Conservation (phyloP, 23 tunicate genomes). For the Aplidium turbinatum region DNA sequence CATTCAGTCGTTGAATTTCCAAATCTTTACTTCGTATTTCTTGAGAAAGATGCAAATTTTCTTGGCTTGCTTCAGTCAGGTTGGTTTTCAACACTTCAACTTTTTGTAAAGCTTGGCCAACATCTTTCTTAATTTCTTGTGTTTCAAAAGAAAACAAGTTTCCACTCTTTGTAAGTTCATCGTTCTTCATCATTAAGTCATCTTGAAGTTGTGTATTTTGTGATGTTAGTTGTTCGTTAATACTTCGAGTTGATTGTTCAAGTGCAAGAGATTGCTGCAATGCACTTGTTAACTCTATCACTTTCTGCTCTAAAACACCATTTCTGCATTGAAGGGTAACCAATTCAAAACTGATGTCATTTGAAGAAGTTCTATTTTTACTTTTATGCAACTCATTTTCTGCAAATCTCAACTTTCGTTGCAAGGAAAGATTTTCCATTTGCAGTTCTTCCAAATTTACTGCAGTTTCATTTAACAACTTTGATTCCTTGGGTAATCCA, state of each 20-base stretch:
- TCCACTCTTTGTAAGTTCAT: constrained; percentile 60
- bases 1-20: constrained; percentile 61
- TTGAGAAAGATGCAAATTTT: constrained; percentile 26
- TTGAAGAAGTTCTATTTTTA: constrained; percentile 6
- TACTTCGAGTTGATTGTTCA: constrained; percentile 12
- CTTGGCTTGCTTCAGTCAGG: constrained; percentile 39
- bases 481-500: background rate
- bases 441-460: constrained; percentile 1
- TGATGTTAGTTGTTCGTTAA: constrained; percentile 12
- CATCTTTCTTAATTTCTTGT: constrained; percentile 52
- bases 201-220: constrained; percentile 42
- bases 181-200: constrained; percentile 42
- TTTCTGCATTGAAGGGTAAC: constrained; percentile 75
- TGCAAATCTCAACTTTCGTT: constrained; percentile 40
- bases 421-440: constrained; percentile 27
- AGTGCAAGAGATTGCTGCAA: constrained; percentile 34
- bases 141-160: constrained; percentile 67
- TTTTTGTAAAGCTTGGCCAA: constrained; percentile 60
- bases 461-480: too few species aligned
- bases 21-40: constrained; percentile 51
- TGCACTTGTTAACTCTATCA: constrained; percentile 39
- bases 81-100: constrained; percentile 45
- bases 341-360: constrained; percentile 34
- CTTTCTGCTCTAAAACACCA: constrained; percentile 46
- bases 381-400: constrained; percentile 23